Conservation (phyloP, 2,113 vertebrate genomes). For the Phylloscopus trochiloides region DNA sequence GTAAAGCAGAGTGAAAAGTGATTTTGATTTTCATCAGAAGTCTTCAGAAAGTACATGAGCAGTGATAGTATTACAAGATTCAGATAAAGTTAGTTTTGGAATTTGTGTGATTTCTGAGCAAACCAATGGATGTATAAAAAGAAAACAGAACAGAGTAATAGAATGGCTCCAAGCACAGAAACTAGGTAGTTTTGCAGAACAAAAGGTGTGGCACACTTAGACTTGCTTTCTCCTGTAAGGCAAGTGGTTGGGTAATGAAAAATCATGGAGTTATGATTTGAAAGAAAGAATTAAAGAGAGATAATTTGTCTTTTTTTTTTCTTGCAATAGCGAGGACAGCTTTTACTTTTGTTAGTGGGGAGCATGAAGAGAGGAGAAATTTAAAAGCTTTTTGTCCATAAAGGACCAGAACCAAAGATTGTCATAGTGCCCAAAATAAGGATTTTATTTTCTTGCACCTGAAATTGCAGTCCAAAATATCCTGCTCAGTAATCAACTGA, state of each 20-base stretch:
- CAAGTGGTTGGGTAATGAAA: background rate
- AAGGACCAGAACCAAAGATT: background rate
- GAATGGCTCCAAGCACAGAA: background rate
- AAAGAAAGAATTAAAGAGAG: background rate
- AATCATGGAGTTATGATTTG: background rate
- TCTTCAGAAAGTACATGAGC: background rate
- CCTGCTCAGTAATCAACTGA: background rate
- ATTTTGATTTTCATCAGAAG: background rate
- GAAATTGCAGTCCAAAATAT: background rate
- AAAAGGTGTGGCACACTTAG: background rate
- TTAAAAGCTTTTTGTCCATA: background rate
- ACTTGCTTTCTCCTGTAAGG: background rate
- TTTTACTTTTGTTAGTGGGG: background rate
- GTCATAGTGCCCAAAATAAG: background rate
- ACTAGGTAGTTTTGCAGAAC: background rate
- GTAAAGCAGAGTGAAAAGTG: background rate
- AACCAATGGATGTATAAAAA: background rate
- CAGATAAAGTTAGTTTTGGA: background rate
- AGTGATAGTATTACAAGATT: background rate
- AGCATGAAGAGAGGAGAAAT: background rate
- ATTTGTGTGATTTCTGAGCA: background rate
- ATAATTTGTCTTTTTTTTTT: background rate
- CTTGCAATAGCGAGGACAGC: background rate
- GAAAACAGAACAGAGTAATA: background rate
- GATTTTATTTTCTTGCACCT: background rate